Conservation (phyloP, 2,888 invertebrate genomes). For the Halictus ligatus region DNA sequence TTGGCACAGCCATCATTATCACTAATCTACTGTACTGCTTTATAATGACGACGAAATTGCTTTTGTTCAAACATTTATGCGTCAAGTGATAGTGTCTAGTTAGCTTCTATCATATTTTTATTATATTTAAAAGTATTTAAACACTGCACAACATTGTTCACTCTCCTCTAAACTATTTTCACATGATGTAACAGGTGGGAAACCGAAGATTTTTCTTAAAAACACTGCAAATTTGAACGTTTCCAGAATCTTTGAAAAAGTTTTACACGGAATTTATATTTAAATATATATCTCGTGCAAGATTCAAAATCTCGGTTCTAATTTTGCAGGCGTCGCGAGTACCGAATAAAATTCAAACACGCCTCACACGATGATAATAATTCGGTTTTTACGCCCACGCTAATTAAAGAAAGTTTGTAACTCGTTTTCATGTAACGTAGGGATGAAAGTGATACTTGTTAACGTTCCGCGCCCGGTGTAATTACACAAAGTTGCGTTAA, state of each 20-base stretch:
- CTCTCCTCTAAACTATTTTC: too few species aligned
- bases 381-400: not conserved
- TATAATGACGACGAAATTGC: too few species aligned
- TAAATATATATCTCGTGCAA: not conserved
- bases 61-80: not conserved
- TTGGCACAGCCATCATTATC: too few species aligned
- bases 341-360: not conserved
- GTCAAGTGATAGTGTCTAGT: too few species aligned
- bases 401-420: not conserved
- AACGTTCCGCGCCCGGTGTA: not conserved
- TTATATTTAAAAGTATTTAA: too few species aligned
- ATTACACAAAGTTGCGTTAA: not conserved
- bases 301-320: not conserved
- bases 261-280: not conserved
- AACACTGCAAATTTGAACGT: too few species aligned
- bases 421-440: not conserved
- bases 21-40: too few species aligned
- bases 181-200: too few species aligned
- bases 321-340: not conserved
- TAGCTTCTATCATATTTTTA: too few species aligned
- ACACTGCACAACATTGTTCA: too few species aligned
- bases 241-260: too few species aligned
- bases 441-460: not conserved
- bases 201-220: too few species aligned
- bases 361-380: not conserved